These are phyloP conservation scores for Onychostruthus taczanowskii DNA, from an alignment of 2,113 vertebrate genomes.

Conservation along the genomic window DNA sequence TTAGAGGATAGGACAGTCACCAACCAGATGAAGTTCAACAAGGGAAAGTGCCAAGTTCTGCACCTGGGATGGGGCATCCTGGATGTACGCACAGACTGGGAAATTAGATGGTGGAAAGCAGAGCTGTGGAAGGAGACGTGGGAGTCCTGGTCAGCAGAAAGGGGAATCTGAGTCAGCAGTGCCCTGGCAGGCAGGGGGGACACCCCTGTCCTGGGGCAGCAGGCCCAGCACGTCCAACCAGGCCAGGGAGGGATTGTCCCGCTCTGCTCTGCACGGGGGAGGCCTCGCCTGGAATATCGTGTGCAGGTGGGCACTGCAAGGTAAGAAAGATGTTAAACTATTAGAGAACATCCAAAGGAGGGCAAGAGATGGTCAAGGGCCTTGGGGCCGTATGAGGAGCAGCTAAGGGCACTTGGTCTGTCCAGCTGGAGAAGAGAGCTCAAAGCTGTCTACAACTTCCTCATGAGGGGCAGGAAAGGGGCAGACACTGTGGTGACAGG, in stretches of 20 bases:
- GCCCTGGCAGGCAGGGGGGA: background rate
- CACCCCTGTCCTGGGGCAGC: background rate
- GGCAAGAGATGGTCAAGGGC: background rate
- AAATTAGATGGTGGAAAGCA: background rate
- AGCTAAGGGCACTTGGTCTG: background rate
- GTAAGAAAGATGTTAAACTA: background rate
- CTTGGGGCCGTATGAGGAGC: background rate
- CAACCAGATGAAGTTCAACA: background rate
- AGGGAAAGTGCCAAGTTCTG: background rate
- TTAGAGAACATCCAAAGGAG: background rate
- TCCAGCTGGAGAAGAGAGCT: background rate
- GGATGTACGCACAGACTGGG: background rate
- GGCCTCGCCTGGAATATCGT: background rate
- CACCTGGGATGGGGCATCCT: background rate
- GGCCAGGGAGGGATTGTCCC: background rate
- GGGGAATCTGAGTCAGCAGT: background rate
- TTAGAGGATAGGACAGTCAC: background rate
- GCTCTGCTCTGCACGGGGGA: background rate
- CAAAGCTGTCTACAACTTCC: background rate
- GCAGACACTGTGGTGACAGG: background rate
- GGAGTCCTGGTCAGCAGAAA: background rate
- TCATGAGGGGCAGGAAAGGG: background rate
- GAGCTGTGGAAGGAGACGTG: background rate
- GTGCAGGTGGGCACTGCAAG: background rate
- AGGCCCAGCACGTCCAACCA: background rate